Percentiles rank a stretch among this genome's conserved stretches.
phyloP scores from a whole-genome alignment of 1,140 invertebrate species.

The Linepithema humile region DNA sequence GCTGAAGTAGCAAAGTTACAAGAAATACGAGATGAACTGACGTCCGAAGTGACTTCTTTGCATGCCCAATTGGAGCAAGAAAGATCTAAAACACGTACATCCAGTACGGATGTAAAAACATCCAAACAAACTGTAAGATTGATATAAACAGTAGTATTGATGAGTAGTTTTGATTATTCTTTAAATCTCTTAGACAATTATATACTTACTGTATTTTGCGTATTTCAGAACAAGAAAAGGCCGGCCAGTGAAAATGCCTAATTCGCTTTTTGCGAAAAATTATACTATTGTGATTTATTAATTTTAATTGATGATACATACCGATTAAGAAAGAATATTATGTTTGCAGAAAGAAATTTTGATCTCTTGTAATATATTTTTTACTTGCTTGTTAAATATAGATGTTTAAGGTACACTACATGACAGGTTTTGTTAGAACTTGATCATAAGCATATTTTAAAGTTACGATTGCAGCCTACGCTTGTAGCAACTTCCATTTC shows the following conservation, averaged over 20 bases:
- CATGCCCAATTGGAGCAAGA: conserved; percentile 92
- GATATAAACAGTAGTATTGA: background rate
- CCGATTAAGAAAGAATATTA: conserved; percentile 20
- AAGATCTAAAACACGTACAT: conserved; percentile 88
- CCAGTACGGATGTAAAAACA: conserved; percentile 85
- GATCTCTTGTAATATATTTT: conserved; percentile 17
- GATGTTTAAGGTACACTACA: conserved; percentile 11
- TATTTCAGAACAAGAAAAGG: conserved; percentile 80
- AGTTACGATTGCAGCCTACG: background rate
- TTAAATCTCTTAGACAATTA: background rate
- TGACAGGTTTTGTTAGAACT: background rate
- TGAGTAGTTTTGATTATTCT: background rate
- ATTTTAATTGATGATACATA: conserved; percentile 59
- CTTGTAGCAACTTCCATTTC: background rate
- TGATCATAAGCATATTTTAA: background rate
- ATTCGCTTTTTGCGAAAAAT: conserved; percentile 63
- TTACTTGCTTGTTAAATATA: conserved; percentile 9
- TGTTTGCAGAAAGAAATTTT: conserved; percentile 5
- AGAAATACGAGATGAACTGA: conserved; percentile 90
- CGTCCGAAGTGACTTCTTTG: conserved; percentile 88
- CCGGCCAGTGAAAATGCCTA: conserved; percentile 79
- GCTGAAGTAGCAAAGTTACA: conserved; percentile 90
- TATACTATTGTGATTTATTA: conserved; percentile 72
- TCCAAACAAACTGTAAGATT: conserved; percentile 79
- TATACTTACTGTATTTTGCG: conserved; percentile 13